Evolutionary conservation across 2,888 invertebrate genomes (phyloP).

Genomic region (Gortyna flavago): DNA sequence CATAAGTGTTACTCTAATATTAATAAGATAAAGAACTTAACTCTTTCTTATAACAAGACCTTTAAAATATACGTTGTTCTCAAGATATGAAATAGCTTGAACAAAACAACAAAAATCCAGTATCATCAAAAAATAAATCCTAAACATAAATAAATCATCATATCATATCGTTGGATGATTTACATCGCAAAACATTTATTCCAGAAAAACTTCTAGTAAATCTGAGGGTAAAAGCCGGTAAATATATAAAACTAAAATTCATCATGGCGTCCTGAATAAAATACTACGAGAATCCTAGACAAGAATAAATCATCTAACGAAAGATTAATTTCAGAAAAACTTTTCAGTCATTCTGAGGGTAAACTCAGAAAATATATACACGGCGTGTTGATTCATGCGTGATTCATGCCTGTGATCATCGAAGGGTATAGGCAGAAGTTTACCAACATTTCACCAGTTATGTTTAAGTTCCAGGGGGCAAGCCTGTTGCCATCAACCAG

Average conservation of each 20-base stretch:
- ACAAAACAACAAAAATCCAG: background rate
- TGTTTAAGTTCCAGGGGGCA: background rate
- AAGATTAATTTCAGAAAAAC: background rate
- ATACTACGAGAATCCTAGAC: background rate
- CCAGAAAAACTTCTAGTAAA: no score
- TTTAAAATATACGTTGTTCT: background rate
- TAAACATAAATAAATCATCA: constrained; percentile 15
- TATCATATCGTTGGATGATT: background rate
- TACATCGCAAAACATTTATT: constrained; percentile 10
- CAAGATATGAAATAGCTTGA: background rate
- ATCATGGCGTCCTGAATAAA: background rate
- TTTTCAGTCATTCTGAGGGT: background rate
- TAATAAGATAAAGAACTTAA: background rate
- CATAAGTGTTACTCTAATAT: background rate
- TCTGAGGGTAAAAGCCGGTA: background rate
- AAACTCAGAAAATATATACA: background rate
- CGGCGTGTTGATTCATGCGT: no score
- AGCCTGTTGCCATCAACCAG: background rate
- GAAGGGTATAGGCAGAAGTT: background rate
- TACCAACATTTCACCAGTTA: background rate
- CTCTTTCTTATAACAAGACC: background rate
- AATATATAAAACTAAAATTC: background rate
- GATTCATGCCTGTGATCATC: background rate
- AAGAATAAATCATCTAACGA: constrained; percentile 19
- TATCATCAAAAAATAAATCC: background rate